Evolutionary conservation across 2,113 vertebrate genomes (phyloP), one percentile per base, ranked within the genome.

Genomic region (Psammodynastes pulverulentus): DNA sequence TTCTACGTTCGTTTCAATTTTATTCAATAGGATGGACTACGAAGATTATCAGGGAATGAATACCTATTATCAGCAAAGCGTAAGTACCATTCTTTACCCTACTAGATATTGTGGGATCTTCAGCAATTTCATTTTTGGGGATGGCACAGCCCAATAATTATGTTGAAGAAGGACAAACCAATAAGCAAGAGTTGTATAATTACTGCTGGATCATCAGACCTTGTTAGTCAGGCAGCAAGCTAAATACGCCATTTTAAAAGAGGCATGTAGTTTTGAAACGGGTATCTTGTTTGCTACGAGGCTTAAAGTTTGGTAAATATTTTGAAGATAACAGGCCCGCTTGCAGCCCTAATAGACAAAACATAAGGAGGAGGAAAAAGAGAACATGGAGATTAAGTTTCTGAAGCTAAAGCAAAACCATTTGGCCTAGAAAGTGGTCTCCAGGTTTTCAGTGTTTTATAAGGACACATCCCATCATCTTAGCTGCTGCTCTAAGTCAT

Each of bases 1-100:
- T 39, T 23, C 13, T 56, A 15, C 24, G 29, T 56, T 54, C 21
- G 92, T 90, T 87, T 94, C 21, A 92, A 39, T 94, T 96, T 92
- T 39, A 10, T 96, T 97, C 95, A 89, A 95, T 97, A 99, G 99
- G 99, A 99, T 94, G 99, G 99, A 84, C 97, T 99, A 91, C 98
- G 99, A 96, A 98, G 98, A 97, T 96, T 99, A 94, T 99, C 99
- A 62, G 99, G 98, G 96, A 99, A 99, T 0, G 98, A 99, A 93
- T 98, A 98, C 96, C 98, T 98, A 95, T 96, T 99, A 90, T 96
- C 99, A 93, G 96, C 98, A 92, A 99, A 99, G 97, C 98, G 99
- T 99, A 97, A 98, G 99, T 98, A 0, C n/a, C 67, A 84, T 34
- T 86, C 43, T n/a, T 86, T 34, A 34, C 46, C 34, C 2, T 34